A percentile compares a stretch with the other conserved stretches of the same genome.
Evolutionary conservation across 1,140 invertebrate genomes (phyloP).

Genomic region (Drosophila lacertosa): DNA sequence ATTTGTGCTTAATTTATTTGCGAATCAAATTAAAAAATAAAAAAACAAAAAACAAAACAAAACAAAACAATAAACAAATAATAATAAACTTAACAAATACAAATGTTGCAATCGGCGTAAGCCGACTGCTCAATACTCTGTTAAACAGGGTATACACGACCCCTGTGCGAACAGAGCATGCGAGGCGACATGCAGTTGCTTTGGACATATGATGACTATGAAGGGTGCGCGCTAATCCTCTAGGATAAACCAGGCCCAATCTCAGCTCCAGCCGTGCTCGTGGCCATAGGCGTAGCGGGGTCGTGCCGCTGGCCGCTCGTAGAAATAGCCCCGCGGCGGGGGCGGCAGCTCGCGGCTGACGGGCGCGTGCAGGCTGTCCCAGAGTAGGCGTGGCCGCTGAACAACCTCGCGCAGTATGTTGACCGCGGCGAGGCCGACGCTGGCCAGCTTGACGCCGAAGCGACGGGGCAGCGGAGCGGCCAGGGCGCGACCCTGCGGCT

Average conservation of each 20-base stretch:
- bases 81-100: too few relatives aligned
- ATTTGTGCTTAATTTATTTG: constrained; percentile 10
- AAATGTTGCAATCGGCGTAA: too few relatives aligned
- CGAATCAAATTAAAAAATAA: not conserved
- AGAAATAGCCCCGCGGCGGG: constrained; percentile 44
- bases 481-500: constrained; percentile 65
- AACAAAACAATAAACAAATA: too few relatives aligned
- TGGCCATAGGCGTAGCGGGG: constrained; percentile 31
- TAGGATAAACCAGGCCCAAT: too few relatives aligned
- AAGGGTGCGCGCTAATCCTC: constrained; percentile 2
- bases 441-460: constrained; percentile 77
- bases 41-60: too few relatives aligned
- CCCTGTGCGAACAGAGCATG: too few relatives aligned
- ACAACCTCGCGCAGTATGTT: constrained; percentile 79
- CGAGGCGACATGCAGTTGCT: not conserved
- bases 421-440: constrained; percentile 77
- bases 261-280: constrained; percentile 54
- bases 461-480: constrained; percentile 50
- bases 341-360: constrained; percentile 69
- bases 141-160: too few relatives aligned
- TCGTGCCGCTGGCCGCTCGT: constrained; percentile 57
- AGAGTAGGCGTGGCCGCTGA: constrained; percentile 65
- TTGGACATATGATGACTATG: constrained; percentile 38
- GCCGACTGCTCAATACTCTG: too few relatives aligned
- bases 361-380: constrained; percentile 67